A percentile compares a stretch with the other conserved stretches of the same genome.
Evolutionary conservation across 2,797 vertebrate species (phyloP).

Genomic region (Pipistrellus kuhlii): DNA sequence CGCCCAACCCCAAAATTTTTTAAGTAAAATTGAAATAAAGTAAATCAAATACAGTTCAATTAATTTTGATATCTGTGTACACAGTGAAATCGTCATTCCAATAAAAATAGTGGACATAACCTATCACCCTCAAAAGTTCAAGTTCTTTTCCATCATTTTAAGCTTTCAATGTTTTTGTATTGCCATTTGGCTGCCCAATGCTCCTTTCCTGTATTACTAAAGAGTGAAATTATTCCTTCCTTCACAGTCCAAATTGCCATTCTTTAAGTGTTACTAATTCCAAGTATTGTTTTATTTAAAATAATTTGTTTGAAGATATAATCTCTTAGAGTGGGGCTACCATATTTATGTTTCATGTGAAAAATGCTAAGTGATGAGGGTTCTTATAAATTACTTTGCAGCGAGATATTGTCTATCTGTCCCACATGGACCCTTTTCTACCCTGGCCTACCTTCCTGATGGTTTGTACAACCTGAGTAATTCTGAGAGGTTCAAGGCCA

Average conservation of each 20-base stretch:
- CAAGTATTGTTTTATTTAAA: slow-evolving; percentile 51
- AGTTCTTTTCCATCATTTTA: slow-evolving; percentile 2
- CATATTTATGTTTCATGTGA: slow-evolving; percentile 13
- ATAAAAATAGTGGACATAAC: slow-evolving; percentile 29
- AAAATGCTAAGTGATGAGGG: slow-evolving; percentile 23
- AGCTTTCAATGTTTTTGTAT: background rate
- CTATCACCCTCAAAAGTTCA: background rate
- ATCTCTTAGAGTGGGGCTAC: background rate
- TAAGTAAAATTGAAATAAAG: slow-evolving; percentile 32
- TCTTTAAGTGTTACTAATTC: background rate
- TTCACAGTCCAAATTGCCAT: background rate
- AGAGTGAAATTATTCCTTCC: slow-evolving; percentile 18
- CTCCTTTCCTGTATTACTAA: background rate
- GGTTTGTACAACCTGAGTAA: background rate
- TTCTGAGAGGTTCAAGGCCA: background rate
- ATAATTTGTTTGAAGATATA: background rate
- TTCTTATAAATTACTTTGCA: background rate
- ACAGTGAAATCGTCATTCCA: background rate
- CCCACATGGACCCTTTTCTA: background rate
- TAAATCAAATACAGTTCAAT: background rate
- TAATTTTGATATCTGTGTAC: background rate
- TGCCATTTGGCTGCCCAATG: background rate
- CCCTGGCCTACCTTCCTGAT: background rate
- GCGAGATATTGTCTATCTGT: background rate
- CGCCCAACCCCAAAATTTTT: background rate